Evolutionary conservation across 2,888 invertebrate genomes (phyloP).

Genomic region (Lithophane semibrunnea): DNA sequence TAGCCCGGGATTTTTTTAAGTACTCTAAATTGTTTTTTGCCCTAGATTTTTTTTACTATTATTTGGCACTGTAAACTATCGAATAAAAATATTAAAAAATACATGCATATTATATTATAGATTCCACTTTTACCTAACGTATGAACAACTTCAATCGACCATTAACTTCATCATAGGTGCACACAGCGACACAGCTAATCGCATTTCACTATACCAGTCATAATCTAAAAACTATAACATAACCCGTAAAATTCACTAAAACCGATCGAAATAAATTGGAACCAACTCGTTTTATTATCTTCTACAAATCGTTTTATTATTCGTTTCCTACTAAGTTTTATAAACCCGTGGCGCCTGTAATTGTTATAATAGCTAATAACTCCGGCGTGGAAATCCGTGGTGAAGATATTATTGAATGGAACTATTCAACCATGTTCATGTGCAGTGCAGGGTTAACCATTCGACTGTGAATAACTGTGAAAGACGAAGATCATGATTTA

Average conservation of each 20-base stretch:
- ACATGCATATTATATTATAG: too few species aligned
- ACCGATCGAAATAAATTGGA: conserved; percentile 47
- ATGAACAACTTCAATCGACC: background rate
- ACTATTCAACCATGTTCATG: conserved; percentile 52
- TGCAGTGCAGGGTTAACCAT: conserved; percentile 28
- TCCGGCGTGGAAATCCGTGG: conserved; percentile 70
- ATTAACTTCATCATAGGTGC: background rate
- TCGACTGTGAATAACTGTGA: conserved; percentile 57
- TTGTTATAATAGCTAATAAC: conserved; percentile 78
- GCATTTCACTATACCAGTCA: background rate
- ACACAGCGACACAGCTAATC: background rate
- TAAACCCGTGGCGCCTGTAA: conserved; percentile 79
- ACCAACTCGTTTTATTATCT: too few species aligned
- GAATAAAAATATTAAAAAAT: too few species aligned
- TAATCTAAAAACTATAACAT: conserved; percentile 1
- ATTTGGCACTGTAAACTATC: too few species aligned
- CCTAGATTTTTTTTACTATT: too few species aligned
- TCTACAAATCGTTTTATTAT: conserved; percentile 73
- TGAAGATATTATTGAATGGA: conserved; percentile 67
- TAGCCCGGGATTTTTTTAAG: too few species aligned
- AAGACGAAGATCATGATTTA: conserved; percentile 44
- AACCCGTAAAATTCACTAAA: conserved; percentile 32
- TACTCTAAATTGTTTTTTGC: too few species aligned
- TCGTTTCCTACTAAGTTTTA: conserved; percentile 73
- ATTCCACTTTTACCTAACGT: background rate